Conservation (phyloP, 2,888 invertebrate species). For the Caprella mutica region DNA sequence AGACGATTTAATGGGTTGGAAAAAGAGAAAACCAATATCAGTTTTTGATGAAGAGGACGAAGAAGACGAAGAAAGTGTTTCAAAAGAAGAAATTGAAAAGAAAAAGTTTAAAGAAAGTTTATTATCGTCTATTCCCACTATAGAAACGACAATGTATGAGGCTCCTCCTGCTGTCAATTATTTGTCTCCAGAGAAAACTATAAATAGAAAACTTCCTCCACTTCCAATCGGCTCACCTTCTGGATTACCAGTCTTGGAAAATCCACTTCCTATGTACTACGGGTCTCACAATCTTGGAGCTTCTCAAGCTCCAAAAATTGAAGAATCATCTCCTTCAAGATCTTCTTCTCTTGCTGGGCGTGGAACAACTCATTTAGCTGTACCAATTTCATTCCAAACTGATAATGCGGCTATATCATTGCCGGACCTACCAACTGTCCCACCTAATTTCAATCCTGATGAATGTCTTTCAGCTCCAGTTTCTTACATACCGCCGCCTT, state of each 20-base stretch:
- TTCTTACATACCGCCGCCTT: too few species aligned
- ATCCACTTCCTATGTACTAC: not conserved
- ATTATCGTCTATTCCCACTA: too few species aligned
- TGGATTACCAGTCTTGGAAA: not conserved
- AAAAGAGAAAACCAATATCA: not conserved
- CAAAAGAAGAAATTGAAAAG: not conserved
- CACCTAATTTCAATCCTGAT: too few species aligned
- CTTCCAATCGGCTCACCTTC: not conserved
- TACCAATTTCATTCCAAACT: too few species aligned
- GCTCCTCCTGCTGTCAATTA: not conserved
- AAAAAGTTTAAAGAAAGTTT: not conserved
- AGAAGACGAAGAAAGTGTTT: not conserved
- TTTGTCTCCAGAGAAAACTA: not conserved
- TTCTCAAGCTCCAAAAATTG: too few species aligned
- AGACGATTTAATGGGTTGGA: conserved; percentile 1
- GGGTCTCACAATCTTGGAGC: too few species aligned
- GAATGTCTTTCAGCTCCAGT: too few species aligned
- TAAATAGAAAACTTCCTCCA: not conserved
- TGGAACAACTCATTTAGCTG: too few species aligned
- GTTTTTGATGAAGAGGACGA: not conserved
- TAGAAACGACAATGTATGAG: not conserved
- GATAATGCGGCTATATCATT: too few species aligned
- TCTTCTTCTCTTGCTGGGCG: too few species aligned
- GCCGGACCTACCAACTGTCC: too few species aligned
- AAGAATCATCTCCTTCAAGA: too few species aligned